Evolutionary conservation across 2,113 vertebrate species (phyloP), one percentile per base, ranked within the genome.

Genomic region (Pao palembangensis): DNA sequence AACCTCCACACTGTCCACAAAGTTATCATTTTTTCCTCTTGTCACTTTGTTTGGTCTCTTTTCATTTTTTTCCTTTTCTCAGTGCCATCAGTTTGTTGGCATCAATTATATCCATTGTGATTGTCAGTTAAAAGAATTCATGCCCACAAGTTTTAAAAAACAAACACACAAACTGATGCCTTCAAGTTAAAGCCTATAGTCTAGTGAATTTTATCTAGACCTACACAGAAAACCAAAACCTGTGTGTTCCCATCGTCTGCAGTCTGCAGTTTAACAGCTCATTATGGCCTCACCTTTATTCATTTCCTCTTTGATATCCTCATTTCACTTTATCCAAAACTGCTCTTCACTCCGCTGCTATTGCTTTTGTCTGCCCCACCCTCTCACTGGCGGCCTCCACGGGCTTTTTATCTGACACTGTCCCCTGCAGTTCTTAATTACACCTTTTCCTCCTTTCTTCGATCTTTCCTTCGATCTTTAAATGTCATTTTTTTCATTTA

Each of bases 361-460:
- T 70, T 55, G 12, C 52, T 42, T 64, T 47, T 20, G 44, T 64
- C 42, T 67, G 46, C 54, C 68, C 51, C 16, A 20, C 49, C 48
- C 58, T 64, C 47, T 68, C 23, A 51, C 47, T 12, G 3, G 3
- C 48, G 4, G 41, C 34, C 38, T 67, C 49, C 20, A 49, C 51
- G 28, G 13, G 31, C 50, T 59, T 55, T 77, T 44, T 50, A 51
- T 75, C 57, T 56, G 46, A 71, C 67, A 59, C 53, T 28, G 60
- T 71, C 69, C 57, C 61, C 47, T 59, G 43, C 68, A 55, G 15
- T 51, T 80, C 66, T 77, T 80, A 80, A 85, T 87, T 75, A 78
- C 58, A 62, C 41, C 53, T 23, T 25, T 56, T 64, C 50, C 69
- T 42, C 67, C n/a, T 55, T 58, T 19, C 23, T 69, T 77, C 47